phyloP scores from a whole-genome alignment of 53 echinoderm and acorn worm genomes.

The Holothuria leucospilota region DNA sequence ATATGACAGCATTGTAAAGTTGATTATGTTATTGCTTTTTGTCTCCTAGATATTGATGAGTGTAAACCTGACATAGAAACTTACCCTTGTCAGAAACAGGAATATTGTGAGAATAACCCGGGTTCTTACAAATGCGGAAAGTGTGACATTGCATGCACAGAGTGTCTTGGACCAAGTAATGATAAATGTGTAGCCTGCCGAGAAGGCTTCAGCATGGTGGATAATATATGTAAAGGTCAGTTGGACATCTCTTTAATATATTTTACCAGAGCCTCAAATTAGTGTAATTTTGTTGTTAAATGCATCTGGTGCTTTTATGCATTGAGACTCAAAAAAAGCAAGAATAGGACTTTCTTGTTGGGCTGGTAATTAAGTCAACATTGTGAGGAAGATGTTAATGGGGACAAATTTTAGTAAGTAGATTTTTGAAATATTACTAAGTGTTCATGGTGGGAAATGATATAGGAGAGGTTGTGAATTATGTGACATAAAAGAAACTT shows the following conservation, averaged over 20 bases:
- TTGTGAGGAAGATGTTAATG: too few relatives aligned
- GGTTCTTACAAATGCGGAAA: constrained; percentile 83
- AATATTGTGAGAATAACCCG: constrained; percentile 86
- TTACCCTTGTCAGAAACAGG: constrained; percentile 61
- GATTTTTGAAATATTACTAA: too few relatives aligned
- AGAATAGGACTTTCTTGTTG: too few relatives aligned
- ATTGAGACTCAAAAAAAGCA: too few relatives aligned
- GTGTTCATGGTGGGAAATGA: too few relatives aligned
- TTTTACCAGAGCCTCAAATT: background rate
- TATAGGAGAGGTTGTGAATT: too few relatives aligned
- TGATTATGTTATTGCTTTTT: background rate
- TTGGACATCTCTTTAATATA: background rate
- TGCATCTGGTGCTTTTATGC: too few relatives aligned
- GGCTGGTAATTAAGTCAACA: too few relatives aligned
- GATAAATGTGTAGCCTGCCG: constrained; percentile 86
- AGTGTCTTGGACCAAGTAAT: constrained; percentile 80
- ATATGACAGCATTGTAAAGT: too few relatives aligned
- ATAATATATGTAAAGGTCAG: constrained; percentile 85
- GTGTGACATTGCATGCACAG: constrained; percentile 79
- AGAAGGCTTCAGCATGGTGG: constrained; percentile 77
- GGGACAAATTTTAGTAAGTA: too few relatives aligned
- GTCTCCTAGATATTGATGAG: constrained; percentile 80
- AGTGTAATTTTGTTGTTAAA: too few relatives aligned
- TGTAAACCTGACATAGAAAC: constrained; percentile 63
- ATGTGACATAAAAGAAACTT: too few relatives aligned